phyloP scores from a whole-genome alignment of 2,113 vertebrate species.

The Campylomormyrus tamandua region DNA sequence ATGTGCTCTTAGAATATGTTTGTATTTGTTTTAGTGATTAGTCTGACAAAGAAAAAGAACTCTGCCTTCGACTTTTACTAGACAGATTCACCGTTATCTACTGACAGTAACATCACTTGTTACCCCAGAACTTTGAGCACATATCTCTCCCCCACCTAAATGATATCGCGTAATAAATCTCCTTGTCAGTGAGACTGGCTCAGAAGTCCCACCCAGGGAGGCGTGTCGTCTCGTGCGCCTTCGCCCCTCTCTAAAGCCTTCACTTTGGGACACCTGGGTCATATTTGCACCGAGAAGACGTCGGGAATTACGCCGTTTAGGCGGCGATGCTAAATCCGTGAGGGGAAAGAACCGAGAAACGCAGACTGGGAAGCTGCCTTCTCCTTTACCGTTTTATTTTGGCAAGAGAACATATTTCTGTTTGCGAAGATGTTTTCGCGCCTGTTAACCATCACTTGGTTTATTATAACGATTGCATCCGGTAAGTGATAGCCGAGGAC shows the following conservation, averaged over 20 bases:
- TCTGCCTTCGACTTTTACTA: not conserved
- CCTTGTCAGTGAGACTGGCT: not conserved
- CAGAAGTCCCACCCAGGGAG: not conserved
- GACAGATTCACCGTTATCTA: not conserved
- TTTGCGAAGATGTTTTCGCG: not conserved
- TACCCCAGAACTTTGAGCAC: not conserved
- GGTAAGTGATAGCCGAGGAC: not conserved
- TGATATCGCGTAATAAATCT: not conserved
- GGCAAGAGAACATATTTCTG: not conserved
- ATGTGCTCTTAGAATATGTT: not conserved
- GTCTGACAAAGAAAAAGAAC: not conserved
- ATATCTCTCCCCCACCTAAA: not conserved
- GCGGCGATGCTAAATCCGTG: not conserved
- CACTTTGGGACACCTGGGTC: conserved; percentile 7
- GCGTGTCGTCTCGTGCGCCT: not conserved
- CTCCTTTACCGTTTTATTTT: not conserved
- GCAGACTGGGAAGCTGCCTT: not conserved
- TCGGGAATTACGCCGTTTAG: not conserved
- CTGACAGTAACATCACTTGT: not conserved
- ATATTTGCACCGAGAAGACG: not conserved
- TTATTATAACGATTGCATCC: not conserved
- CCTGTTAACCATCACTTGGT: not conserved
- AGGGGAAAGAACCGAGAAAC: not conserved
- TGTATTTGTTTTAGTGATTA: not conserved
- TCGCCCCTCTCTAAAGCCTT: not conserved